phyloP scores from a whole-genome alignment of 1,140 invertebrate species.

The Brachionus rotundiformis region DNA sequence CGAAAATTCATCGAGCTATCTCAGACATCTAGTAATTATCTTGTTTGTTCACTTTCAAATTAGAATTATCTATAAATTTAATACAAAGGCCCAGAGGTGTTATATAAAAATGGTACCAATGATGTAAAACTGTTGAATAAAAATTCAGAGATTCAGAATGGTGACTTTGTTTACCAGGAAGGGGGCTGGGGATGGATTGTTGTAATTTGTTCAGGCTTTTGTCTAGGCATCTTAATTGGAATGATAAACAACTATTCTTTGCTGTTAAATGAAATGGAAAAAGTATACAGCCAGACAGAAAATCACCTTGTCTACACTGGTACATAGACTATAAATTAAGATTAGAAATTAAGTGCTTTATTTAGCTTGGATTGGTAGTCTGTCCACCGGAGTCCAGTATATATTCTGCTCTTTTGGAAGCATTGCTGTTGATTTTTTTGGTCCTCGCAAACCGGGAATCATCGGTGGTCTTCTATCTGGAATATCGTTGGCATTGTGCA shows the following conservation, averaged over 20 bases:
- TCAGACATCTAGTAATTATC: not conserved
- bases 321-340: not conserved
- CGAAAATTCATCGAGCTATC: not conserved
- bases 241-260: constrained; percentile 46
- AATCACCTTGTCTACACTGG: constrained; percentile 48
- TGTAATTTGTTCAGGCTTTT: constrained; percentile 15
- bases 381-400: constrained; percentile 39
- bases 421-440: constrained; percentile 36
- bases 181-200: constrained; percentile 47
- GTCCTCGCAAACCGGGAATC: constrained; percentile 13
- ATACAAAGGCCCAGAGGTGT: not conserved
- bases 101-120: not conserved
- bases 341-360: not conserved
- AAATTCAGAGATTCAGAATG: not conserved
- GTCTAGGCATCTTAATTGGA: constrained; percentile 37
- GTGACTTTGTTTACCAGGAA: constrained; percentile 25
- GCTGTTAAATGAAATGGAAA: constrained; percentile 37
- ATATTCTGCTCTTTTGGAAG: constrained; percentile 32
- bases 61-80: not conserved
- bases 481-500: not conserved
- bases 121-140: not conserved
- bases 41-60: too few relatives aligned
- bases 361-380: constrained; percentile 41
- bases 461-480: constrained; percentile 8
- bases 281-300: constrained; percentile 27